These are phyloP conservation scores for Sycophila sp. DNA, from an alignment of 1,140 invertebrate genomes.

Conservation along the genomic window DNA sequence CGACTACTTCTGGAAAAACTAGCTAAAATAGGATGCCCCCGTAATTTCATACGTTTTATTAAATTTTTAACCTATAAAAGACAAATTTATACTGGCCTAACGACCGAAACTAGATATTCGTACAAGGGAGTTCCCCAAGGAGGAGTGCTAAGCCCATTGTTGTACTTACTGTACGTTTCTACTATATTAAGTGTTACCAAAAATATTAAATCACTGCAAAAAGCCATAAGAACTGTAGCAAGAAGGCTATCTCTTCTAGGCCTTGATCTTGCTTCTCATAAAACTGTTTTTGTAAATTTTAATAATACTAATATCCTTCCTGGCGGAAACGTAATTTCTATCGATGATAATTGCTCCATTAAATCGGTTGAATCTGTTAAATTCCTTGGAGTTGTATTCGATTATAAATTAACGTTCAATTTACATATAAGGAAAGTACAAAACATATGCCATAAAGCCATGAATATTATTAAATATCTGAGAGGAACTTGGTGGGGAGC, in stretches of 20 bases:
- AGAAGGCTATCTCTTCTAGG: not conserved
- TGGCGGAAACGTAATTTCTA: not conserved
- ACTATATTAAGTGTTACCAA: not conserved
- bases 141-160: too few relatives aligned
- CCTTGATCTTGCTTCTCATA: constrained; percentile 23
- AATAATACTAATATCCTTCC: constrained; percentile 8
- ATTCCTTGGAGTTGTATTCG: constrained; percentile 27
- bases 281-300: constrained; percentile 14
- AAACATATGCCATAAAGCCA: not conserved
- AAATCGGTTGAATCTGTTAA: not conserved
- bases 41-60: constrained; percentile 23
- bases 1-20: constrained; percentile 27
- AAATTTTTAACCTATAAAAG: constrained; percentile 21
- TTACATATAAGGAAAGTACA: not conserved
- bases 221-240: not conserved
- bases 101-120: not conserved
- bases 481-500: constrained; percentile 24
- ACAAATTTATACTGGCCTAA: not conserved
- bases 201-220: not conserved
- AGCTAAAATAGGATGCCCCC: constrained; percentile 13
- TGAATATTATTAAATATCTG: constrained; percentile 13
- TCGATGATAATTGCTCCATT: not conserved
- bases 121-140: constrained; percentile 43
- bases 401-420: not conserved
- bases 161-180: too few relatives aligned